phyloP scores from a whole-genome alignment of 2,113 vertebrate species.

The Phycodurus eques region DNA sequence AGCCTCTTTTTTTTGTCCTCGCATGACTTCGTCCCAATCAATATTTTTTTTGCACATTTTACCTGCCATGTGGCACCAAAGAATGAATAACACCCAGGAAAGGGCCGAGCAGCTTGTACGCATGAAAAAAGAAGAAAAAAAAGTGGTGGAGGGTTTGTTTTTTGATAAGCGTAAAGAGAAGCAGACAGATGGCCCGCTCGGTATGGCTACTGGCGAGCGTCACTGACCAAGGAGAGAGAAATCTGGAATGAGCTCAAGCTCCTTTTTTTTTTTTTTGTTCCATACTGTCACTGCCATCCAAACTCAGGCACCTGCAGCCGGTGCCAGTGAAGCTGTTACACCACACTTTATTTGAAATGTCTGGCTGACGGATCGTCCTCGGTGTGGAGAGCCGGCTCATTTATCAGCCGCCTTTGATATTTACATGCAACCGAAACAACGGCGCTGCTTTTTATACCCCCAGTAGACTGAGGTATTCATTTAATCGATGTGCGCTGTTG shows the following conservation, averaged over 20 bases:
- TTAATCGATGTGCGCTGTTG: slow-evolving; percentile 43
- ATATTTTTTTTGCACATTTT: slow-evolving; percentile 26
- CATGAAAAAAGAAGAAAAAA: slow-evolving; percentile 34
- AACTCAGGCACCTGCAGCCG: slow-evolving; percentile 45
- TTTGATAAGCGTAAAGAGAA: slow-evolving; percentile 56
- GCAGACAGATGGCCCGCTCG: slow-evolving; percentile 68
- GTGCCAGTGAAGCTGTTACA: slow-evolving; percentile 43
- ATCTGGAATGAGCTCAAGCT: slow-evolving; percentile 42
- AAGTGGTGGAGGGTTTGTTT: slow-evolving; percentile 45
- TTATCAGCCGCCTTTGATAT: slow-evolving; percentile 58
- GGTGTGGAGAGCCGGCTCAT: slow-evolving; percentile 41
- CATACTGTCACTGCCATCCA: slow-evolving; percentile 22
- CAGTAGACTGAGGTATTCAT: slow-evolving; percentile 40
- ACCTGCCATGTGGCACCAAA: slow-evolving; percentile 21
- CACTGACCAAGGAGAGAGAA: slow-evolving; percentile 47
- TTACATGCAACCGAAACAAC: slow-evolving; percentile 43
- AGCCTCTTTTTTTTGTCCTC: neutral
- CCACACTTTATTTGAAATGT: slow-evolving; percentile 55
- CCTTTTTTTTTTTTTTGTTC: slow-evolving; percentile 21
- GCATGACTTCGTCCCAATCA: slow-evolving; percentile 9
- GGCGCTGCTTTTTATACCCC: slow-evolving; percentile 28
- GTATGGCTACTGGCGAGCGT: slow-evolving; percentile 61
- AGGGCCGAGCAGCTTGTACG: slow-evolving; percentile 34
- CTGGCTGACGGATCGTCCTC: slow-evolving; percentile 55
- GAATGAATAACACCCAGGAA: slow-evolving; percentile 16